Evolutionary conservation across 2,113 vertebrate genomes (phyloP), one percentile per base, ranked within the genome.

Genomic region (Cacatua alba): DNA sequence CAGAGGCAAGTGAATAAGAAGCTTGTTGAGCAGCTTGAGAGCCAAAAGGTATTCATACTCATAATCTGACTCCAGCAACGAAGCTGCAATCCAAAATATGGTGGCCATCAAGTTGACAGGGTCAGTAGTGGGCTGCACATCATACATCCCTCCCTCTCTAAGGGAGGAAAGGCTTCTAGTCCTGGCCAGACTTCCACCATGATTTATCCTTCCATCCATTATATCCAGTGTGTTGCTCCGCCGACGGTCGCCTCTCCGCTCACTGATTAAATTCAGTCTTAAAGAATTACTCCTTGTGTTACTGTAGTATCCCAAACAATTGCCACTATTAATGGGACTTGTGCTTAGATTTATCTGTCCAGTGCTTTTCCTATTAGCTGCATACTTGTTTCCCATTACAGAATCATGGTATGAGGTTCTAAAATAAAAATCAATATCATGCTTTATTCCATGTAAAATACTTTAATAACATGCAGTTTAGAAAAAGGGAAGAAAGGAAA

Each of bases 31-130:
- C 3, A 99, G 98, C 90, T 98, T 98, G 95, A 99, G 99, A 16
- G 99, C 99, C 96, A 99, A 96, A 97, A 99, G 98, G 92, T 99
- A 99, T 97, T 99, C 99, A 51, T 99, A 99, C 90, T 99, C 99
- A 7, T 99, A 99, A 98, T 99, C 99, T 2, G 99, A 99, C 97
- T 99, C 99, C 4, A 99, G 97, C 79, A 99, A 97, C 0, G 99
- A 99, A 9, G 99, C 96, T 23, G 99, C 99, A 68, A 99, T 99
- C 99, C 99, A 99, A 96, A 99, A 99, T 69, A 99, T 99, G 18
- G 99, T 99, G 90, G 99, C 99, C 99, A 99, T 98, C 97, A 99
- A 97, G 95, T 99, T 99, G 51, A 98, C 95, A 35, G 99, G 99
- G 97, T 99, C 99, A 94, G 98, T 98, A 72, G 99, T 98, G 48